Base-by-base conservation (phyloP, 2,113 vertebrate species). In the Pleuronectes platessa region DNA sequence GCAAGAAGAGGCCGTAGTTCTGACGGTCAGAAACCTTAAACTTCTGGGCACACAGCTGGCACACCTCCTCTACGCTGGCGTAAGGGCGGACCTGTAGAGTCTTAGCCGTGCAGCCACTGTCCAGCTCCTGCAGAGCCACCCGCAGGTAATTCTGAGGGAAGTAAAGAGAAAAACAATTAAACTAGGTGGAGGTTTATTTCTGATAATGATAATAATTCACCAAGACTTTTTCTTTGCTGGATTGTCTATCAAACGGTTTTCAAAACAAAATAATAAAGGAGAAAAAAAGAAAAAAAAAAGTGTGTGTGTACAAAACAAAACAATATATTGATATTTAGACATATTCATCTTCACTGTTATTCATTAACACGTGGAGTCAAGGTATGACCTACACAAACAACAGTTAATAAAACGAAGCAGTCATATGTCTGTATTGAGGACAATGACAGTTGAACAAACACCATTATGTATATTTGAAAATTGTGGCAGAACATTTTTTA, bases 51-150 rank as follows among this genome's bases (percentile, higher is more conserved):
- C 97, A 99, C 20, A 99, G 93, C 76, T 93, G 94, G 45, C 97
- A 98, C 7, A 99, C 96, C 0, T 99, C 97, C 78, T 98, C 96
- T 0, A 96, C 97, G 1, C 97, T 97, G 74, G 96, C 93, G 0
- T 97, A 95, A 0, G 97, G 98, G 12, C 89, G 93, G 1, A 99
- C 97, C 1, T 95, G 89, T 21, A 99, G 93, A 1, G 97, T 99
- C 90, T 99, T 99, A 14, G 97, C 97, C 0, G 97, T 98, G 71
- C 97, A 99, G 49, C 97, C 97, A 0, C 95, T 97, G 90, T 93
- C 93, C 40, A 94, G 92, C 40, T 97, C 96, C 88, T 99, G 97
- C 88, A 99, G 94, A 0, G 97, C 98, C 78, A 99, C 98, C 40
- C 98, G 95, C 76, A 99, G 95, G 89, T 97, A 98, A 91, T 98